phyloP scores from a whole-genome alignment of 2,797 vertebrate species.

The Tapirus indicus region DNA sequence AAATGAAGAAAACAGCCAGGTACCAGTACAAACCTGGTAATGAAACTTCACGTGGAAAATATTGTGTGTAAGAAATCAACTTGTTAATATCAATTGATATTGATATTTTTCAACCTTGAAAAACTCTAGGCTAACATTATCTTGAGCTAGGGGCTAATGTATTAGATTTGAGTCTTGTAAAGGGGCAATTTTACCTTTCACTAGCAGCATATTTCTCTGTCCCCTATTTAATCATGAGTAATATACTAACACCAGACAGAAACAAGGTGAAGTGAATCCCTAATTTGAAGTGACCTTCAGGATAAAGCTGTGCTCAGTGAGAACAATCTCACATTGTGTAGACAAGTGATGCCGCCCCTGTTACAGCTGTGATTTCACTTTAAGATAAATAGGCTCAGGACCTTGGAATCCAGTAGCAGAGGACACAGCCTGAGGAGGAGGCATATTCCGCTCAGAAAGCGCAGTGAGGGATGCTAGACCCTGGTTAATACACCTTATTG shows the following conservation, averaged over 20 bases:
- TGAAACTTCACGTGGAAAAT: slow-evolving; percentile 32
- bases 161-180: background rate
- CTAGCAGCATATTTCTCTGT: background rate
- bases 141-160: background rate
- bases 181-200: background rate
- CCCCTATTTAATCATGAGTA: background rate
- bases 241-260: background rate
- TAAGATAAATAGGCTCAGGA: background rate
- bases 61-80: background rate
- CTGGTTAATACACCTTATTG: background rate
- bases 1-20: slow-evolving; percentile 5
- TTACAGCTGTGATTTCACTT: background rate
- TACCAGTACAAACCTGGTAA: background rate
- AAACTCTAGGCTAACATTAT: slow-evolving; percentile 26
- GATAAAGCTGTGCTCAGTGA: background rate
- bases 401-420: background rate
- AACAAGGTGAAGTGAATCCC: slow-evolving; percentile 7
- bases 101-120: background rate
- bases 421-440: background rate
- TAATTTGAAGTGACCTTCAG: slow-evolving; percentile 47
- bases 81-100: background rate
- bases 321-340: background rate
- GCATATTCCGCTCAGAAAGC: background rate
- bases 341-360: background rate
- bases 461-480: background rate